These are phyloP conservation scores for Ceyx margarethae DNA, from an alignment of 2,113 vertebrate species.

Conservation along the genomic window DNA sequence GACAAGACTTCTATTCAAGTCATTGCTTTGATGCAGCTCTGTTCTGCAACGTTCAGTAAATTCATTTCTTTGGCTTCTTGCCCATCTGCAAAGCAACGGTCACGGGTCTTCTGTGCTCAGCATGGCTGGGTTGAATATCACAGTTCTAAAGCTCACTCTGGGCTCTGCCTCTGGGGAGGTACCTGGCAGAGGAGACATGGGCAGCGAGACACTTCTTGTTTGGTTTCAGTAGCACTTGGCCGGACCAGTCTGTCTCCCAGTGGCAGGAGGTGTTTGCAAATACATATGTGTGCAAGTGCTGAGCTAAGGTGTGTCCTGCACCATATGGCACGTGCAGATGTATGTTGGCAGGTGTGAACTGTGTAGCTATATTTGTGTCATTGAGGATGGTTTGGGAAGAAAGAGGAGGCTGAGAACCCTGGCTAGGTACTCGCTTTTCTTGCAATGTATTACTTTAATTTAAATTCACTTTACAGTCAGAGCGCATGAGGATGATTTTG, in stretches of 20 bases:
- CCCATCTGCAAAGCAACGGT: background rate
- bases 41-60: background rate
- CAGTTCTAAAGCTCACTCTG: background rate
- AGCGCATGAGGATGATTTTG: constrained; percentile 74
- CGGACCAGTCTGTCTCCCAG: background rate
- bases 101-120: background rate
- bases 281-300: background rate
- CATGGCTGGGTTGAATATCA: accelerated
- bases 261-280: constrained; percentile 49
- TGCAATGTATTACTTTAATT: constrained; percentile 74
- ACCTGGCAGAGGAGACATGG: background rate
- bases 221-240: background rate
- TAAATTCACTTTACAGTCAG: constrained; percentile 73
- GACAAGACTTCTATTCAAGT: background rate
- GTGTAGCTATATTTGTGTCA: background rate
- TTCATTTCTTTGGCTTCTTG: background rate
- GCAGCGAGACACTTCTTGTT: background rate
- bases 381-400: background rate
- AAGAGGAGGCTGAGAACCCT: constrained; percentile 29
- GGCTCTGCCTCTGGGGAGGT: background rate
- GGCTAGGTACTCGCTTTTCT: constrained; percentile 38
- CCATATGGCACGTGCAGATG: constrained; percentile 17
- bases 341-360: constrained; percentile 5
- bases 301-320: background rate
- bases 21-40: background rate